These are phyloP conservation scores for Biston stratarius DNA, from an alignment of 2,888 invertebrate species.

Conservation along the genomic window DNA sequence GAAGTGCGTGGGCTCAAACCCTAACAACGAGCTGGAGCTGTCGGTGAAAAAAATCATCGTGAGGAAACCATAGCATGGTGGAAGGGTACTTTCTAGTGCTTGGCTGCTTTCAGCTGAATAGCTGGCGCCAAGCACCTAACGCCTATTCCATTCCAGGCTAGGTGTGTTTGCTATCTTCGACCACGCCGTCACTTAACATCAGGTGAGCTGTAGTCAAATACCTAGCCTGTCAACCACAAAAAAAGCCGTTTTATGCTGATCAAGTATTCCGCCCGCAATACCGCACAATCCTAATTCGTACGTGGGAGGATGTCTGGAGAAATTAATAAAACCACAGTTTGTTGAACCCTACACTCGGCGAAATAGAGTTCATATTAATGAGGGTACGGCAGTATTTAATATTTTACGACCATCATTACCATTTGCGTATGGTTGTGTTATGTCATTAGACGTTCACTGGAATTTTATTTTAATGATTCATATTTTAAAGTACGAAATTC, in stretches of 20 bases:
- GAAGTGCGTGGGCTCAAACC: too few species aligned
- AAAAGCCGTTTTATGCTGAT: constrained; percentile 36
- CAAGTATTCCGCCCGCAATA: constrained; percentile 47
- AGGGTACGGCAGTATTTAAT: constrained; percentile 6
- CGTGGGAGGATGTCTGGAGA: constrained; percentile 37
- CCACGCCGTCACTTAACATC: too few species aligned
- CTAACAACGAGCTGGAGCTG: too few species aligned
- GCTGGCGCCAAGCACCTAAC: too few species aligned
- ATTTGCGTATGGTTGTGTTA: constrained; percentile 12
- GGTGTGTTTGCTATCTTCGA: too few species aligned
- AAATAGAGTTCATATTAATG: constrained; percentile 18
- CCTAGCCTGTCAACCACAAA: too few species aligned
- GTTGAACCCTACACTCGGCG: constrained; percentile 22
- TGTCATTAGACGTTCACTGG: constrained; percentile 15
- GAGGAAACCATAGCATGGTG: too few species aligned
- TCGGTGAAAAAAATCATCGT: too few species aligned
- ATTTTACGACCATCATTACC: constrained; percentile 21
- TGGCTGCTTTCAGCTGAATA: too few species aligned
- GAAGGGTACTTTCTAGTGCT: too few species aligned
- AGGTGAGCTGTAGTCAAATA: neutral
- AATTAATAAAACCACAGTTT: constrained; percentile 38
- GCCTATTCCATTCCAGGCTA: too few species aligned
- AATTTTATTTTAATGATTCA: constrained; percentile 12
- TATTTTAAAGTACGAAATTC: neutral
- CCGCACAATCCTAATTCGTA: constrained; percentile 42